These are phyloP conservation scores for Nomada goodeniana DNA, from an alignment of 2,888 invertebrate species.

Conservation along the genomic window DNA sequence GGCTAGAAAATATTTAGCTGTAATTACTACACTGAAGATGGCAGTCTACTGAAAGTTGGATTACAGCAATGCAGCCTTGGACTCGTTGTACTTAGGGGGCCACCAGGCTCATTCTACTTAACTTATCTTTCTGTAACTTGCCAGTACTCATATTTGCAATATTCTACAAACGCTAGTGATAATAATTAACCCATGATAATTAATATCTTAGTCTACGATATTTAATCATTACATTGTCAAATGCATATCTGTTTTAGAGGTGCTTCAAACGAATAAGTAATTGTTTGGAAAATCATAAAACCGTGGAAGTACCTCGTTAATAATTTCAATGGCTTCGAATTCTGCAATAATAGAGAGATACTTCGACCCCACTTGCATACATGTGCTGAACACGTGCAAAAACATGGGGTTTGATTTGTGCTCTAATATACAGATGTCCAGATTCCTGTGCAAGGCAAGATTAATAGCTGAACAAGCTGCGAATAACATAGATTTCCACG, in stretches of 20 bases:
- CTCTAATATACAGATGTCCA: constrained; percentile 18
- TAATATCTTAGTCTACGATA: no score
- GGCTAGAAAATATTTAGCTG: constrained; percentile 73
- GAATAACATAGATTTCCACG: background rate
- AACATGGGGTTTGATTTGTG: constrained; percentile 47
- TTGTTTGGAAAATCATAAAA: background rate
- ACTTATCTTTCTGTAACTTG: constrained; percentile 16
- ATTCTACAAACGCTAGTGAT: no score
- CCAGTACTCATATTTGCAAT: no score
- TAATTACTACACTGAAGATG: constrained; percentile 67
- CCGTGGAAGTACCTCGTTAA: constrained; percentile 20
- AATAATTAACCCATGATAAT: no score
- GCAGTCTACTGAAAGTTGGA: constrained; percentile 73
- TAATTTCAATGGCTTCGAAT: constrained; percentile 9
- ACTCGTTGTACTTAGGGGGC: constrained; percentile 76
- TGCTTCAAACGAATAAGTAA: background rate
- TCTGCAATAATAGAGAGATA: constrained; percentile 24
- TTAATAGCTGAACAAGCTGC: constrained; percentile 31
- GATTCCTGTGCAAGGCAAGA: constrained; percentile 25
- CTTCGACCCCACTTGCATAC: constrained; percentile 18
- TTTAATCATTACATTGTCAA: no score
- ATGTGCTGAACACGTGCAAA: constrained; percentile 55
- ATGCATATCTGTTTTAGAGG: no score
- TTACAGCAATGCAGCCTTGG: constrained; percentile 77
- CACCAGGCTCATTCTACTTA: constrained; percentile 54